Percentiles rank a stretch among this genome's conserved stretches.
Evolutionary conservation across 2,113 vertebrate genomes (phyloP).

Genomic region (Psilopsiagon aurifrons): DNA sequence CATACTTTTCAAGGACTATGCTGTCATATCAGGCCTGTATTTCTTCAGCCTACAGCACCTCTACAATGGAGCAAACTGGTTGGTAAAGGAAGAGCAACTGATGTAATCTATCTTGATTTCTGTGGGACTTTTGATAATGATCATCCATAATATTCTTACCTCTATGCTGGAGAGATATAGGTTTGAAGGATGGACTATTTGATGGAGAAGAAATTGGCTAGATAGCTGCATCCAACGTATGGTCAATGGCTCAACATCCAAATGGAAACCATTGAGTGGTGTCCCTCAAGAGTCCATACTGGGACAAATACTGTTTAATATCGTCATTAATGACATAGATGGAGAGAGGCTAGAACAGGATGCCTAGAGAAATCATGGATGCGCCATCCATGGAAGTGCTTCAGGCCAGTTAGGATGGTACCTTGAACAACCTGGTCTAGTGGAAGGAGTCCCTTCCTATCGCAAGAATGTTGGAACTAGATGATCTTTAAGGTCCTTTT

Average conservation of each 20-base stretch:
- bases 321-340: background rate
- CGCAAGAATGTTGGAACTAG: background rate
- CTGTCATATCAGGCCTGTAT: background rate
- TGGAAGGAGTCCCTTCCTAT: background rate
- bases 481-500: background rate
- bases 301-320: background rate
- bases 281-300: accelerated
- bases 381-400: background rate
- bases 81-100: background rate
- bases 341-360: background rate
- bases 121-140: background rate
- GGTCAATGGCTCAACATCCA: background rate
- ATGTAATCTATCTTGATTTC: background rate
- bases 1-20: background rate
- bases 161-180: background rate
- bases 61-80: background rate
- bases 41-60: background rate
- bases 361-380: background rate
- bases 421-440: background rate
- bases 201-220: background rate
- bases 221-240: background rate
- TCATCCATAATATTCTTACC: accelerated
- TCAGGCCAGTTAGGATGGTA: background rate
- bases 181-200: background rate
- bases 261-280: background rate